Conservation (phyloP, 37 sponge, comb jelly and placozoan genomes). For the Ianthella basta region DNA sequence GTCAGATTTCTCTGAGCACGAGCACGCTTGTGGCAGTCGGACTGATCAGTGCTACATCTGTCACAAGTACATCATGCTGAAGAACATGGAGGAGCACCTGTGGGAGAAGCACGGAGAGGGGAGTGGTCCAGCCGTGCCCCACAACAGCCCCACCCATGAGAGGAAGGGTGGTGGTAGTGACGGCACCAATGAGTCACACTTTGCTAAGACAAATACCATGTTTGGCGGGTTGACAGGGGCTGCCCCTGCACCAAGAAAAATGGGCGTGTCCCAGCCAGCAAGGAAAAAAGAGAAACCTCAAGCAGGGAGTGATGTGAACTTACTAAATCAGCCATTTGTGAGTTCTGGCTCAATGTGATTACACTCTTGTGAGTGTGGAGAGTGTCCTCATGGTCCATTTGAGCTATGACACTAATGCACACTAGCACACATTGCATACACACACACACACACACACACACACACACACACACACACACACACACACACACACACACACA, state of each 20-base stretch:
- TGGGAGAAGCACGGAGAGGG: slow-evolving; percentile 6
- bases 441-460: not conserved
- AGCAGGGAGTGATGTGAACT: too few species aligned
- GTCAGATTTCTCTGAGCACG: slow-evolving; percentile 53
- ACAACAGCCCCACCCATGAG: not conserved
- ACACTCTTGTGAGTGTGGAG: too few species aligned
- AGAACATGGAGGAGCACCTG: slow-evolving; percentile 65
- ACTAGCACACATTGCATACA: not conserved
- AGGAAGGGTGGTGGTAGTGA: not conserved
- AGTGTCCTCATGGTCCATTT: too few species aligned
- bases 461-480: slow-evolving; percentile 4
- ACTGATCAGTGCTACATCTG: slow-evolving; percentile 76
- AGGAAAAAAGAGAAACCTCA: too few species aligned
- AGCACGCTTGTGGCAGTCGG: slow-evolving; percentile 67
- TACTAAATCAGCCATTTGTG: too few species aligned
- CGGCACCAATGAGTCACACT: not conserved
- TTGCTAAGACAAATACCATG: not conserved
- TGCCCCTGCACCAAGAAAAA: not conserved
- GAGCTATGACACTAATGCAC: too few species aligned
- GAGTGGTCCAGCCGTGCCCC: not conserved
- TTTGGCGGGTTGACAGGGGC: slow-evolving; percentile 1
- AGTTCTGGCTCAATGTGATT: too few species aligned
- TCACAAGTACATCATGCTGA: slow-evolving; percentile 61
- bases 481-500: slow-evolving; percentile 28
- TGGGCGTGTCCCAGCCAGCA: not conserved